Base-by-base conservation (phyloP, 2,888 invertebrate genomes). In the Callyntrura sp. region DNA sequence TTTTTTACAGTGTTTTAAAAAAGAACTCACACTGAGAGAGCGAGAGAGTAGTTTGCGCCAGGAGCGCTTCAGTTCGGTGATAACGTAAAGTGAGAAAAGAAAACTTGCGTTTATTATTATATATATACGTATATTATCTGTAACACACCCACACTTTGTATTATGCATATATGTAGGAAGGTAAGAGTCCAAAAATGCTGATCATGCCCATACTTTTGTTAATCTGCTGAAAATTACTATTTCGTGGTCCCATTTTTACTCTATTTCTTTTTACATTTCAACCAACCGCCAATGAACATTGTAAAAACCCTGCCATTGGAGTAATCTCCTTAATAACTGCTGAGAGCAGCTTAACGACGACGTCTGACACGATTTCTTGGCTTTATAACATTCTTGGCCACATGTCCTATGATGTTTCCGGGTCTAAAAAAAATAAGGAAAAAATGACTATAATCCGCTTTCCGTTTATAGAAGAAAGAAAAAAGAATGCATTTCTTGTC, bases 341-440 rank as follows among this genome's bases (percentile, higher is more conserved):
- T 51, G 51, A 51, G n/a, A 25, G 9, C 23, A 25, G 12, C 9
- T 35, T 62, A 6, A 28, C 68, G 78, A 23, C 76, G 76, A 20
- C 86, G 86, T 55, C 81, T 43, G 35, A 88, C 88, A 20, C 88
- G 81, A 25, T 12, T 57, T 51, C 82, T 35, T 25, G 88, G 88
- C 9, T 48, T 55, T 5, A 88, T 81, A n/a, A 88, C 82, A 73
- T 88, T 88, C 25, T 88, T 88, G 45, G 70, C 81, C 0, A 88
- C 88, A 25, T 17, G 20, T 57, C 88, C 88, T n/a, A 88, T 88
- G 12, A 88, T 17, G 35, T 88, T 88, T 45, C 88, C 88, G 5
- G 88, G 88, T 82, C 79, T 79, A 20, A 4, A 73, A 20, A 20
- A 17, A 45, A 6, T 6, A 14, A 35, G 11, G 1, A 60, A 60